phyloP scores from a whole-genome alignment of 2,797 vertebrate species.

The Peromyscus melanophrys region DNA sequence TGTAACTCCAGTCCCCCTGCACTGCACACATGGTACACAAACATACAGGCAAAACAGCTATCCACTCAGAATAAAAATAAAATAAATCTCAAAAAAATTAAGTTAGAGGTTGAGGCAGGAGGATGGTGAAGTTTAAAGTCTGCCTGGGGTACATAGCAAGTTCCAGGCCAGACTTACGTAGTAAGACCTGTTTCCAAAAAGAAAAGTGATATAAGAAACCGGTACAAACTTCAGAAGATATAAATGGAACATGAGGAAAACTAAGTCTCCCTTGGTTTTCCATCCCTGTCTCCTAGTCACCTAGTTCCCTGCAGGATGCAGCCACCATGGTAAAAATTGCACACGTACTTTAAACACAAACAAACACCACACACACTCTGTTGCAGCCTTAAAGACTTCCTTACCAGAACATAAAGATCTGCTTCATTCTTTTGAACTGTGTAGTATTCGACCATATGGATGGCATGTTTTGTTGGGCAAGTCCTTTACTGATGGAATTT shows the following conservation, averaged over 20 bases:
- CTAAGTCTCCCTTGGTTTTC: constrained; percentile 26
- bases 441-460: not conserved
- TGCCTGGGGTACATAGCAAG: not conserved
- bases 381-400: constrained; percentile 19
- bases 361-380: not conserved
- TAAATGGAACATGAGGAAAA: constrained; percentile 35
- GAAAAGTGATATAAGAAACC: not conserved
- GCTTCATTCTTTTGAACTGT: constrained; percentile 34
- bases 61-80: not conserved
- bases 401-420: constrained; percentile 21
- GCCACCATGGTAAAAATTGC: not conserved
- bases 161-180: not conserved
- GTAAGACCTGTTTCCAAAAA: not conserved
- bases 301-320: not conserved
- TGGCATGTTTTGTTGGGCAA: constrained; percentile 35
- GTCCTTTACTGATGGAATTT: not conserved
- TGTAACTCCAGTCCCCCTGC: not conserved
- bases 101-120: not conserved
- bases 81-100: not conserved
- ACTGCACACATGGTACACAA: not conserved
- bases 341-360: not conserved
- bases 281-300: not conserved
- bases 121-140: not conserved
- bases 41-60: not conserved
- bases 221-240: constrained; percentile 24